These are phyloP conservation scores for Dasyprocta punctata DNA, from an alignment of 2,113 vertebrate genomes.

Conservation along the genomic window DNA sequence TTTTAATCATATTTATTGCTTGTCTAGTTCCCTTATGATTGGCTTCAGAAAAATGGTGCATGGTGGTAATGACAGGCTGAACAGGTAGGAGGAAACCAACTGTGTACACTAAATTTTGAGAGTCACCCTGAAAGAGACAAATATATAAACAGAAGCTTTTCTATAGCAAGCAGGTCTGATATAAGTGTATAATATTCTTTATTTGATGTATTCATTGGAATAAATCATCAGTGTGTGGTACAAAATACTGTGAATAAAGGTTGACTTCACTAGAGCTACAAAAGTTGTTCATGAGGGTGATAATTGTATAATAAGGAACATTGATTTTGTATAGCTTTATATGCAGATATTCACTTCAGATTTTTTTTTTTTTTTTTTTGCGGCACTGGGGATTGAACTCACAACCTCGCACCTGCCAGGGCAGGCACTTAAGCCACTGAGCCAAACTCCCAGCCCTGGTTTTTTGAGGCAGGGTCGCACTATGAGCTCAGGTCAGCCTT, in stretches of 20 bases:
- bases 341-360: not conserved
- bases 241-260: not conserved
- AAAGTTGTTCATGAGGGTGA: not conserved
- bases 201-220: not conserved
- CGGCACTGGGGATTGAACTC: no score
- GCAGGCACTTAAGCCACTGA: no score
- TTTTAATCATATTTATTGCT: conserved; percentile 13
- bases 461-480: no score
- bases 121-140: not conserved
- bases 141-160: not conserved
- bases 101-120: not conserved
- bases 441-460: no score
- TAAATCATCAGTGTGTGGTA: not conserved
- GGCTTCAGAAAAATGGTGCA: not conserved
- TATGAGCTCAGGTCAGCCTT: no score
- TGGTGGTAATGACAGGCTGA: not conserved
- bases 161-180: not conserved
- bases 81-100: not conserved
- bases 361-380: no score
- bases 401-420: no score
- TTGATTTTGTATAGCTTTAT: not conserved
- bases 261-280: not conserved
- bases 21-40: not conserved
- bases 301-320: not conserved
- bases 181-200: not conserved